phyloP scores from a whole-genome alignment of 2,888 invertebrate genomes.

The Tachina fera region DNA sequence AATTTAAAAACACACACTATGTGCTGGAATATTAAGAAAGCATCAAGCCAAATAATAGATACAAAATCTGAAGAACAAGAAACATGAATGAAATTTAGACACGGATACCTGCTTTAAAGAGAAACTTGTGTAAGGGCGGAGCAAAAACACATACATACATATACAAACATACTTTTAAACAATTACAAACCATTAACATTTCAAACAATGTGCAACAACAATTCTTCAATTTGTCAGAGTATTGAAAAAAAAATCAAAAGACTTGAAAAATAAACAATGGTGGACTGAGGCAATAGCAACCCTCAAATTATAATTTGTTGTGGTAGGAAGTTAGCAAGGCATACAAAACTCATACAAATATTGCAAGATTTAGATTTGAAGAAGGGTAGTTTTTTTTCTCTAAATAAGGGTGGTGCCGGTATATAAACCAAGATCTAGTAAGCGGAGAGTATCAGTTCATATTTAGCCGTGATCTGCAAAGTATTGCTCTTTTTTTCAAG shows the following conservation, averaged over 20 bases:
- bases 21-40: slow-evolving; percentile 14
- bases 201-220: slow-evolving; percentile 35
- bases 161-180: slow-evolving; percentile 71
- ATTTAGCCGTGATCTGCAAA: slow-evolving; percentile 76
- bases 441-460: slow-evolving; percentile 75
- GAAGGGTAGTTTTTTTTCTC: slow-evolving; percentile 66
- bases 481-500: slow-evolving; percentile 25
- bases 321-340: slow-evolving; percentile 73
- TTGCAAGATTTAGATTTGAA: neutral
- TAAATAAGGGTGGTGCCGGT: slow-evolving; percentile 69
- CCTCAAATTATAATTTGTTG: slow-evolving; percentile 78
- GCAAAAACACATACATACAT: slow-evolving; percentile 72
- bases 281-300: slow-evolving; percentile 74
- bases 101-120: slow-evolving; percentile 49
- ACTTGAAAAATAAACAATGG: slow-evolving; percentile 59
- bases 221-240: slow-evolving; percentile 59
- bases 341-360: slow-evolving; percentile 45
- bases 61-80: slow-evolving; percentile 6
- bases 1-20: slow-evolving; percentile 30
- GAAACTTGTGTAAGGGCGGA: slow-evolving; percentile 76
- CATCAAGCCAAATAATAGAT: slow-evolving; percentile 54
- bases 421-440: slow-evolving; percentile 75
- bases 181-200: slow-evolving; percentile 76
- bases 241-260: slow-evolving; percentile 21
- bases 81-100: slow-evolving; percentile 47